These are phyloP conservation scores for Tachyglossus aculeatus DNA, from an alignment of 2,797 vertebrate species.

Conservation along the genomic window DNA sequence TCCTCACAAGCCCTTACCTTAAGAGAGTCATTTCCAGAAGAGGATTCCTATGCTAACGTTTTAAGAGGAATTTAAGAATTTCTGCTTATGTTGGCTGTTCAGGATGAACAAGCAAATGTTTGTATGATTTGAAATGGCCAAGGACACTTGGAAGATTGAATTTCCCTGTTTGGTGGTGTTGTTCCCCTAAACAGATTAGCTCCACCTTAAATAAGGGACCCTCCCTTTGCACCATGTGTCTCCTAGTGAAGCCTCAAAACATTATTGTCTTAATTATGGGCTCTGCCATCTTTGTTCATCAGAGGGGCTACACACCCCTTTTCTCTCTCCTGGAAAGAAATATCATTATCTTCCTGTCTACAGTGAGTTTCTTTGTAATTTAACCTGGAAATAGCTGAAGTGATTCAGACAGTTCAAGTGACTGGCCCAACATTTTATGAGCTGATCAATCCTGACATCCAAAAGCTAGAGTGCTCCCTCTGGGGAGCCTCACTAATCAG, in stretches of 20 bases:
- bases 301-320: not conserved
- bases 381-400: not conserved
- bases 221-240: not conserved
- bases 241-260: not conserved
- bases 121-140: no score
- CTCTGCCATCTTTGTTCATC: not conserved
- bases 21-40: no score
- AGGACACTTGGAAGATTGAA: no score
- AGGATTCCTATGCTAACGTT: no score
- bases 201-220: not conserved
- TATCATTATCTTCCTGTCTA: not conserved
- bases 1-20: no score
- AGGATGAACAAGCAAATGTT: no score
- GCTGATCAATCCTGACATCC: not conserved
- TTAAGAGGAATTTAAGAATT: no score
- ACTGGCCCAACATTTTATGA: not conserved
- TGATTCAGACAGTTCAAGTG: not conserved
- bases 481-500: not conserved
- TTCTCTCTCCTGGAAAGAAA: not conserved
- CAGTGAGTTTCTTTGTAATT: not conserved
- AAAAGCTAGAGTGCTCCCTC: fast-evolving
- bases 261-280: not conserved
- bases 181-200: no score
- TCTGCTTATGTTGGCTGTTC: no score
- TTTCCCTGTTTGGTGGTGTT: no score